Base-by-base conservation (phyloP, 2,797 vertebrate genomes). In the Adrianichthys oophorus region DNA sequence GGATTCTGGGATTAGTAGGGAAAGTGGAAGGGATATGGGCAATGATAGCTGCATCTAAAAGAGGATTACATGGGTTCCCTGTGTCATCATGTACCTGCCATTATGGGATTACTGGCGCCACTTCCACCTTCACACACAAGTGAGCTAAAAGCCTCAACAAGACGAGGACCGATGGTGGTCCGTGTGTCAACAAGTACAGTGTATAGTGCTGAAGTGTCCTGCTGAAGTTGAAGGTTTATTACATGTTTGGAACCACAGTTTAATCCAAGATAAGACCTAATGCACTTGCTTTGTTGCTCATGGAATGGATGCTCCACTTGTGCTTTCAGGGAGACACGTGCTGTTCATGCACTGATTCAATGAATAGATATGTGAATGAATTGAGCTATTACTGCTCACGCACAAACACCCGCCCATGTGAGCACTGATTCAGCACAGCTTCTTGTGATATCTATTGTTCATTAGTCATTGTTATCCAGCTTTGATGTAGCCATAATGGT, bases 401-500 rank as follows among this genome's bases (percentile, higher is more conserved):
- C 56, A 37, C 40, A 44, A 12, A 15, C 69, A 55, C 52, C 61
- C 54, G 65, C 58, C 45, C 48, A 59, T 13, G 68, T 81, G 83
- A 89, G 83, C 75, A 82, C 82, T 74, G 83, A 85, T 89, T 85
- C 80, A 82, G 79, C 74, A 78, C 77, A 76, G 84, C 83, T 79
- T 84, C 79, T 80, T 64, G 73, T 85, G 74, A 84, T 85, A 87
- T 88, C 85, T 87, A 84, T 89, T 88, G 87, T 86, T 89, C 87
- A 88, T 90, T 87, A 85, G 85, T 90, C 87, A 85, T 80, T 85
- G 83, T 89, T 89, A 89, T 84, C 74, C 85, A 10, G 61, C 80
- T 86, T 80, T 89, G 85, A 89, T 90, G 82, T 82, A 80, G 88
- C 85, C 74, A 70, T 88, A 89, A 89, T 89, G 87, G 85, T 73